These are phyloP conservation scores for Leptinotarsa defecta DNA, from an alignment of 1,140 invertebrate genomes.

Conservation along the genomic window DNA sequence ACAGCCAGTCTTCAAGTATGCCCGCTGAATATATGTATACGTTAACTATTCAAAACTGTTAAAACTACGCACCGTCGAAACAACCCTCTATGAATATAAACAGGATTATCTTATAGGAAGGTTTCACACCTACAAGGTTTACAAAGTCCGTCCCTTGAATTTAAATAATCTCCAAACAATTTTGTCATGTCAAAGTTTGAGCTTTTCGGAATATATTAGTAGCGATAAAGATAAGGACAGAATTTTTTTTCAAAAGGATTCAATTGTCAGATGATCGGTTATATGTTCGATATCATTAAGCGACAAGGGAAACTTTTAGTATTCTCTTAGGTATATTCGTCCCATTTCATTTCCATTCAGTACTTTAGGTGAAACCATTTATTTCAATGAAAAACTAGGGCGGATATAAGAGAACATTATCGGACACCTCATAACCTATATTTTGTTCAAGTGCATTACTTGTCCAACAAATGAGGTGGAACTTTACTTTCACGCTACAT, in stretches of 20 bases:
- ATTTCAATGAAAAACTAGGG: no score
- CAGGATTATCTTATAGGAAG: slow-evolving; percentile 1
- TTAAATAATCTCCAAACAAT: slow-evolving; percentile 9
- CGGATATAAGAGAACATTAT: no score
- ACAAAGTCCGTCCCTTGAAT: not conserved
- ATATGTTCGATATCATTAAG: not conserved
- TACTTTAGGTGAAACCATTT: no score
- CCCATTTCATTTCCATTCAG: no score
- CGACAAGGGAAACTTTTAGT: not conserved
- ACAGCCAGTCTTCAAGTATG: no score
- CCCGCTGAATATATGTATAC: no score
- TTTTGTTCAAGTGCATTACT: no score
- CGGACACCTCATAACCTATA: no score
- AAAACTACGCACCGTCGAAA: not conserved
- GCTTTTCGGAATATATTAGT: not conserved
- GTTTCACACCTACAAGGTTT: slow-evolving; percentile 1
- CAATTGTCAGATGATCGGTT: not conserved
- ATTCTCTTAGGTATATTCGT: no score
- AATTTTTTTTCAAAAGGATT: not conserved
- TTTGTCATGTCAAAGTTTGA: not conserved
- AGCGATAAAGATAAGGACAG: not conserved
- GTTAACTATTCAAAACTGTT: not conserved
- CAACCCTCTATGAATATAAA: slow-evolving; percentile 2
- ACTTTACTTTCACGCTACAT: no score
- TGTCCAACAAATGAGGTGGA: no score